A percentile compares a stretch with the other conserved stretches of the same genome.
Evolutionary conservation across 2,113 vertebrate genomes (phyloP).

Genomic region (Neogale vison): DNA sequence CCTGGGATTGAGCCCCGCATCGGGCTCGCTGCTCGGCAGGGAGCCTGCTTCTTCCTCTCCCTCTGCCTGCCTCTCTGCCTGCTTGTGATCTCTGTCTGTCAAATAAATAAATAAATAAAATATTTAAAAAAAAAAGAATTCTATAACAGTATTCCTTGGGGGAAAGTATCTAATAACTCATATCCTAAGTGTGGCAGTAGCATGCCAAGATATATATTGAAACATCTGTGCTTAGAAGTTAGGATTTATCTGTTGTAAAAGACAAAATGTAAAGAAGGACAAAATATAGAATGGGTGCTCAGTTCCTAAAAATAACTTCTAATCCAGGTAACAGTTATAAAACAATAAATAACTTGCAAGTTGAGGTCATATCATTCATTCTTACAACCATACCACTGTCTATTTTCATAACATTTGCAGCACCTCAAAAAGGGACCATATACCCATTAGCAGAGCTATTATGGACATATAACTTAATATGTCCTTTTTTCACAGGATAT

Average conservation of each 20-base stretch:
- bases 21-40: too few relatives aligned
- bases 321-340: not conserved
- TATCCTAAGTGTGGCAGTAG: not conserved
- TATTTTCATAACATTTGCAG: slow-evolving; percentile 7
- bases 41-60: too few relatives aligned
- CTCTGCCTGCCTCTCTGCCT: too few relatives aligned
- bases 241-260: not conserved
- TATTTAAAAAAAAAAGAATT: not conserved
- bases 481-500: not conserved
- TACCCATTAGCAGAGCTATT: not conserved
- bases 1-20: too few relatives aligned
- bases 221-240: not conserved
- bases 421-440: not conserved
- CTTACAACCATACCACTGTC: not conserved
- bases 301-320: slow-evolving; percentile 1
- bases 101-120: too few relatives aligned
- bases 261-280: not conserved
- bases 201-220: not conserved
- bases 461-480: not conserved
- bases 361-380: slow-evolving; percentile 6
- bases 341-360: not conserved
- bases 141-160: not conserved
- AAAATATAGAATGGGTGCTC: not conserved
- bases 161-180: not conserved
- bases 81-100: too few relatives aligned